Conservation (phyloP, 2,797 vertebrate species). For the Lophura swinhoii region DNA sequence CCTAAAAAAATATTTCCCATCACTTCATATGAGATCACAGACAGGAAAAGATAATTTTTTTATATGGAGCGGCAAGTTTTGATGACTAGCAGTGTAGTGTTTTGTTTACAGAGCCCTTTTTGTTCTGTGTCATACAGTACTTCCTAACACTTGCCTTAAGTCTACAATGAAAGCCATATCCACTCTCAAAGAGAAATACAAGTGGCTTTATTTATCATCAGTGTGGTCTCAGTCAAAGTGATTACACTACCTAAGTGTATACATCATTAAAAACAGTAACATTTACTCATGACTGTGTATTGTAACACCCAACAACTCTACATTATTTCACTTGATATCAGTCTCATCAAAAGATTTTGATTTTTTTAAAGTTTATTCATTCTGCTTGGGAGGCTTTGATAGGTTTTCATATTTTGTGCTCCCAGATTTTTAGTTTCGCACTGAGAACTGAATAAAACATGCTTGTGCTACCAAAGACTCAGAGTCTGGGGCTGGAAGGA, state of each 20-base stretch:
- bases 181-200: not conserved
- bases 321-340: not conserved
- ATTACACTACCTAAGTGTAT: not conserved
- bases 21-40: not conserved
- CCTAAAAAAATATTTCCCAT: not conserved
- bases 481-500: too few relatives aligned
- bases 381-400: not conserved
- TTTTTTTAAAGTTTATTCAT: not conserved
- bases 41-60: not conserved
- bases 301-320: not conserved
- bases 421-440: not conserved
- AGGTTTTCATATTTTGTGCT: not conserved
- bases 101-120: not conserved
- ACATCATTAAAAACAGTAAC: not conserved
- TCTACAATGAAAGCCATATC: rapidly evolving
- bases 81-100: not conserved
- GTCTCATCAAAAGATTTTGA: not conserved
- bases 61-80: not conserved
- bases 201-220: not conserved
- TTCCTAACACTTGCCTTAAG: not conserved
- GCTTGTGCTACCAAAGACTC: too few relatives aligned
- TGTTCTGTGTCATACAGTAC: not conserved
- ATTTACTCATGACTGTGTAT: not conserved
- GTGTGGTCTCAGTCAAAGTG: not conserved
- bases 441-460: not conserved